phyloP scores from a whole-genome alignment of 2,113 vertebrate genomes.

The Eurystomus gularis region DNA sequence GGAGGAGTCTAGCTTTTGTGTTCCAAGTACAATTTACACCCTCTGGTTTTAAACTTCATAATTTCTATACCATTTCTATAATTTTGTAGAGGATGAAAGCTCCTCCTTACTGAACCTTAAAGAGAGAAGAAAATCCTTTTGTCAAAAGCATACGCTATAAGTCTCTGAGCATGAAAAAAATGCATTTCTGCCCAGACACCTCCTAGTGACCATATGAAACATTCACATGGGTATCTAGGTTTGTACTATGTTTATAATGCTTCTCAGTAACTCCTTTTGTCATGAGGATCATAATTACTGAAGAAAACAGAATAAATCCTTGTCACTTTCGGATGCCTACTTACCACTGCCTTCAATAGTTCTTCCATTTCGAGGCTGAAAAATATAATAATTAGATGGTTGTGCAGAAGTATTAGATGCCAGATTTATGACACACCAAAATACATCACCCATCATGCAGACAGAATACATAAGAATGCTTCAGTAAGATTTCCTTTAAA shows the following conservation, averaged over 20 bases:
- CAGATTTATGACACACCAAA: neutral
- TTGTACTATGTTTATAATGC: neutral
- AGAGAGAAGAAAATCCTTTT: neutral
- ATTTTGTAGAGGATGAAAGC: neutral
- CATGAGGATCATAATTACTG: neutral
- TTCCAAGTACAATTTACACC: neutral
- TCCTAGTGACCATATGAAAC: neutral
- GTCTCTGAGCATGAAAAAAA: neutral
- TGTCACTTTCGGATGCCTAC: constrained; percentile 25
- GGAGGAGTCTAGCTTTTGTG: neutral
- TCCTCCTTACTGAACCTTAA: neutral
- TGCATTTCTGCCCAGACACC: neutral
- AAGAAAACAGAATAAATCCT: neutral
- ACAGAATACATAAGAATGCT: neutral
- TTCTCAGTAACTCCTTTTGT: neutral
- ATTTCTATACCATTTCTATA: neutral
- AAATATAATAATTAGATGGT: neutral
- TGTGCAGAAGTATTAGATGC: neutral
- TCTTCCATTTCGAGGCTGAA: constrained; percentile 80
- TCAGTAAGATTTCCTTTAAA: neutral
- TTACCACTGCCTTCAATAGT: constrained; percentile 41
- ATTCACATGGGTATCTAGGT: neutral
- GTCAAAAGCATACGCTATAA: neutral
- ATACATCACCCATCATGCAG: neutral
- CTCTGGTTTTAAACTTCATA: neutral